Base-by-base conservation (phyloP, 1,140 invertebrate species). In the Pseudachorutes palmiensis region DNA sequence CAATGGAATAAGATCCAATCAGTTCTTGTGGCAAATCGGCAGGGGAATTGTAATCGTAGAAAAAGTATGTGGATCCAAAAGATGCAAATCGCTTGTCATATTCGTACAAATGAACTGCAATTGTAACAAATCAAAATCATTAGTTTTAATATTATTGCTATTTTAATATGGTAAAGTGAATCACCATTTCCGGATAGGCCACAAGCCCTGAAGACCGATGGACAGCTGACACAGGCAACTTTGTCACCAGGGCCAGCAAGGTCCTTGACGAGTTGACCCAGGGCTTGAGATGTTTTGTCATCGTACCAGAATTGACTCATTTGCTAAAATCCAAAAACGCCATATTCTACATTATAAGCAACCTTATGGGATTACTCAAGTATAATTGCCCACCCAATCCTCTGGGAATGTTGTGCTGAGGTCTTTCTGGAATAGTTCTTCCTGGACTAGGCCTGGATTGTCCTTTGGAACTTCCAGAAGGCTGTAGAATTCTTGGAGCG, bases 221-320 rank as follows among this genome's bases (percentile, higher is more conserved):
- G 94, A 74, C 91, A 93, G 26, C 92, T 95, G 24, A 98, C 81
- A 65, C 95, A 84, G 12, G 90, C 92, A 58, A 97, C 87, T 71
- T 81, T 85, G 29, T 84, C 86, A 69, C 82, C 78, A 16, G 73
- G 33, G 22, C 80, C 78, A 14, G 80, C 80, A 2, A 77, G 78
- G 61, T 84, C 73, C 26, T 83, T 70, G 22, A 85, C 85, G 70
- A 88, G 85, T 71, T 83, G 82, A 0, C 87, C 84, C 0, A 97
- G 78, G 19, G 75, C 77, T 57, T 84, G 77, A 61, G 88, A 84
- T 19, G 93, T 97, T 22, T 81, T 75, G 32, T 90, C 84, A 76
- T 90, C 84, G 76, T 97, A 97, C 94, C 94, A 97, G 82, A 97
- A 97, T 78, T 97, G 94, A 76, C 92, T 95, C 28, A 97, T 78